phyloP scores from a whole-genome alignment of 2,113 vertebrate species.

The Calonectris borealis region DNA sequence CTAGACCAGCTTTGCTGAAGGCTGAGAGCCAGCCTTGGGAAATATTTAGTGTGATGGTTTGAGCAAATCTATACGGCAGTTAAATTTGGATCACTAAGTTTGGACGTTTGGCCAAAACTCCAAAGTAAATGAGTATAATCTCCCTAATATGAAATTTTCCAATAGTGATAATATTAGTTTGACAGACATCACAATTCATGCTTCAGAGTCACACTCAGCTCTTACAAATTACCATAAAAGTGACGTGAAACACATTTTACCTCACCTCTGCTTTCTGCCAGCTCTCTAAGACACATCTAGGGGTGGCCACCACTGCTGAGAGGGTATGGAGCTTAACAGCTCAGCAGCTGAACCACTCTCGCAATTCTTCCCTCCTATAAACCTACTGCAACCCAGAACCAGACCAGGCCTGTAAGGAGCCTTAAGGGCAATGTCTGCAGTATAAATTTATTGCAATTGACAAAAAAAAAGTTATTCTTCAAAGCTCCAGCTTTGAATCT shows the following conservation, averaged over 20 bases:
- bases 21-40: not conserved
- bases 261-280: not conserved
- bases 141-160: accelerated
- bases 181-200: not conserved
- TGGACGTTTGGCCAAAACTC: not conserved
- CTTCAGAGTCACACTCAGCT: not conserved
- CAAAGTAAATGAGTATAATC: not conserved
- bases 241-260: not conserved
- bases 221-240: not conserved
- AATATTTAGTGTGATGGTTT: not conserved
- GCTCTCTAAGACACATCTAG: not conserved
- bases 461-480: not conserved
- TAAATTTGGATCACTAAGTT: not conserved
- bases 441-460: not conserved
- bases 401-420: not conserved
- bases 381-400: not conserved
- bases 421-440: not conserved
- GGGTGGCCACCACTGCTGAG: not conserved
- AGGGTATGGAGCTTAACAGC: not conserved
- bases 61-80: not conserved
- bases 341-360: not conserved
- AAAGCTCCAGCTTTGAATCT: not conserved
- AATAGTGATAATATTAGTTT: not conserved
- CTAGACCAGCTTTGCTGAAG: not conserved
- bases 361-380: not conserved